Evolutionary conservation across 2,888 invertebrate genomes (phyloP).

Genomic region (Nomada fucata): DNA sequence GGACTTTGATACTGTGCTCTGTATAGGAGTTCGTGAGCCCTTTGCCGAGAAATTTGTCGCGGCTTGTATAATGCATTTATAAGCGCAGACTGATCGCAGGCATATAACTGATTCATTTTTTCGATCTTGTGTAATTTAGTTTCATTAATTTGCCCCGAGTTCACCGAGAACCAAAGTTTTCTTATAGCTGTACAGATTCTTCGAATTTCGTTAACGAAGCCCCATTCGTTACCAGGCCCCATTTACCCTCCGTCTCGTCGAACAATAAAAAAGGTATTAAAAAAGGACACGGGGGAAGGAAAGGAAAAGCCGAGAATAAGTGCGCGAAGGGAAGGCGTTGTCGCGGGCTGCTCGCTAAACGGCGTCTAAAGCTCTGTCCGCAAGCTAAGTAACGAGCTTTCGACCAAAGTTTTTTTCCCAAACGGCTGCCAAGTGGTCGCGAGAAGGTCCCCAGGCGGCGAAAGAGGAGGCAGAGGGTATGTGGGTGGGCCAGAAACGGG

Average conservation of each 20-base stretch:
- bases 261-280: constrained; percentile 20
- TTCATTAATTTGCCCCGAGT: not conserved
- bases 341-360: constrained; percentile 72
- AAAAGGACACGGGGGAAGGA: not conserved
- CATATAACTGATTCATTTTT: too few species aligned
- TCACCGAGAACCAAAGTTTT: not conserved
- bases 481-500: constrained; percentile 47
- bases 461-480: constrained; percentile 30
- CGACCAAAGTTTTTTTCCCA: constrained; percentile 76
- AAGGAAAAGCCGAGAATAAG: constrained; percentile 50
- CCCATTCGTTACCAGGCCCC: constrained; percentile 56
- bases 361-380: constrained; percentile 77
- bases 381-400: constrained; percentile 80
- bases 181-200: constrained; percentile 2
- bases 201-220: constrained; percentile 44
- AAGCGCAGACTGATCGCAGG: too few species aligned
- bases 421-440: constrained; percentile 78
- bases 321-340: constrained; percentile 47
- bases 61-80: too few species aligned
- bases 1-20: not conserved
- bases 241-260: constrained; percentile 55
- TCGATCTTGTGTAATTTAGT: too few species aligned
- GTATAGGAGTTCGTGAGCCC: too few species aligned
- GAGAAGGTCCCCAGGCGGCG: constrained; percentile 60
- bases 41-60: too few species aligned